Conservation (phyloP, 2,888 invertebrate species). For the Drosophila setosimentum region DNA sequence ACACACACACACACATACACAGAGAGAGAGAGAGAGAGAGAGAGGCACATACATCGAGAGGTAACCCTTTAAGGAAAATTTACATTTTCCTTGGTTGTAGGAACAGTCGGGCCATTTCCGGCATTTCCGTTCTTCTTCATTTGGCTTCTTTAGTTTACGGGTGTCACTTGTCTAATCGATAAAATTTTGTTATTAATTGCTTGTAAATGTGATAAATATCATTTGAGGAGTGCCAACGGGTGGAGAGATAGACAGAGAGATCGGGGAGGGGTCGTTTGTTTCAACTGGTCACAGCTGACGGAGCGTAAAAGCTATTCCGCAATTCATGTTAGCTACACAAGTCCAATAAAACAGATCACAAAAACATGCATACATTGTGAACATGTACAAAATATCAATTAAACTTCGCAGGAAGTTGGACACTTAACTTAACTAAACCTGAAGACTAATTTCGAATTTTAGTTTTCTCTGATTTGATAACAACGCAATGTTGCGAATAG, state of each 20-base stretch:
- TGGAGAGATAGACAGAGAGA: too few relatives aligned
- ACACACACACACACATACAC: slow-evolving; percentile 19
- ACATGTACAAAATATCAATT: neutral
- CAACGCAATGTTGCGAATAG: too few relatives aligned
- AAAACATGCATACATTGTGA: too few relatives aligned
- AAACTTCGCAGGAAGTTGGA: neutral
- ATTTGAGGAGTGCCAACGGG: slow-evolving; percentile 1
- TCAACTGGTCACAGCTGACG: slow-evolving; percentile 63
- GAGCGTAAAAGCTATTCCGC: slow-evolving; percentile 16
- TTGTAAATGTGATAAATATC: slow-evolving; percentile 66
- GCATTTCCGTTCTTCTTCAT: slow-evolving; percentile 5
- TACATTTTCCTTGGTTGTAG: slow-evolving; percentile 36
- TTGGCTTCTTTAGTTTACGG: slow-evolving; percentile 9
- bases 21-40: too few relatives aligned
- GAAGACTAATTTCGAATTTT: neutral
- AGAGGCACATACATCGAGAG: too few relatives aligned
- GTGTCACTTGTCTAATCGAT: slow-evolving; percentile 71
- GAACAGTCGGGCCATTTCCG: slow-evolving; percentile 53
- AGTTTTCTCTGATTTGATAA: neutral
- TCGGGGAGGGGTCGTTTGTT: too few relatives aligned
- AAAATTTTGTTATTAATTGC: slow-evolving; percentile 70
- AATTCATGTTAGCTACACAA: neutral
- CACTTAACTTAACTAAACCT: neutral
- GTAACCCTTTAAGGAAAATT: slow-evolving; percentile 42
- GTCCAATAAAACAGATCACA: neutral